Base-by-base conservation (phyloP, 2,113 vertebrate genomes). In the Cochlearius cochlearius region DNA sequence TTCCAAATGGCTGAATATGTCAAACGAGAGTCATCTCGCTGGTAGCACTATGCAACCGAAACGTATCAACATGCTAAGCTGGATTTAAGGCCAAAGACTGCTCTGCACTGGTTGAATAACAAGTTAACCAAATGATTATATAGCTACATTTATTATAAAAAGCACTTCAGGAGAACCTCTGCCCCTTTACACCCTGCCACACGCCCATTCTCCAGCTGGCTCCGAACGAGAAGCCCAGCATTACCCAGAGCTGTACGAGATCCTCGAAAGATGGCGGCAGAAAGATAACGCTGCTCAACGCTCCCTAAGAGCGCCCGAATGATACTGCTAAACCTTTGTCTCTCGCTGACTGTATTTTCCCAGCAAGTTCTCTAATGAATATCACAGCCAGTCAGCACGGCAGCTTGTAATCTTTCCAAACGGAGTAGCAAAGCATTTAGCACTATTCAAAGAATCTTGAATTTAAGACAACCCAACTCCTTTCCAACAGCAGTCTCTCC, bases 1-100 rank as follows among this genome's bases (percentile, higher is more conserved):
- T 97, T 97, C 96, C 87, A 97, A 97, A 96, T 87, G 95, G 89
- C 90, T 96, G 92, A 95, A 95, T 97, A 94, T 90, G 96, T 97
- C 97, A 95, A 94, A 94, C 1, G 45, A 94, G 66, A 86, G 58
- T 92, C 75, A 81, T 63, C 72, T 94, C 10, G 2, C 91, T 96
- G 87, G 83, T 86, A 94, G 86, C 55, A 68, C 88, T 71, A 89
- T 32, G 72, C 86, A 92, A 94, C 68, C 2, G 39, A 94, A 96
- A 95, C 30, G 0, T 88, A 92, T 83, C 92, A 92, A 92, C 56
- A 92, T 84, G 88, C 79, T 96, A 94, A 95, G 36, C 73, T 96
- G 96, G 88, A 94, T 97, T 96, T 94, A 95, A 95, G 86, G 94
- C 96, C 90, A 88, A 80, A 88, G 55, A 90, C 68, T 74, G 56